Evolutionary conservation across 92 coral and sea anemone species (phyloP).

Genomic region (Nematostella vectensis): DNA sequence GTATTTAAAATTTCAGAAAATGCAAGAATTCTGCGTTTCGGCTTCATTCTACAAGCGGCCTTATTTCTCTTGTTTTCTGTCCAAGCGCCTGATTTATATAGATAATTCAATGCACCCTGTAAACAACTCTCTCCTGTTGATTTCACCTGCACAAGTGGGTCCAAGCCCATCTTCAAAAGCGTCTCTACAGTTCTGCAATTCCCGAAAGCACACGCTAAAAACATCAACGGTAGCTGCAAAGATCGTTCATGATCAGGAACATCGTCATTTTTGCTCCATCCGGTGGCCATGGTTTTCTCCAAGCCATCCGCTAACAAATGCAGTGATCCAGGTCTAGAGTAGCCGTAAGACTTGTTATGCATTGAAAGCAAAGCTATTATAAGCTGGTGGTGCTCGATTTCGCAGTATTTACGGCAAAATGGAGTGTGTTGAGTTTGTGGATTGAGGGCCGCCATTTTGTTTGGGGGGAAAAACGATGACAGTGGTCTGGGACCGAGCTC

Average conservation of each 20-base stretch:
- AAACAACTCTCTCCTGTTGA: conserved; percentile 50
- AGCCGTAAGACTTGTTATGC: conserved; percentile 40
- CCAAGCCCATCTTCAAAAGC: conserved; percentile 45
- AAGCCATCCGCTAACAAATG: conserved; percentile 42
- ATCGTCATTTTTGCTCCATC: conserved; percentile 47
- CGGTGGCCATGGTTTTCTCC: conserved; percentile 28
- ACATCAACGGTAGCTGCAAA: conserved; percentile 39
- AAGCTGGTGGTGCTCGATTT: conserved; percentile 41
- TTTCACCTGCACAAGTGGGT: conserved; percentile 30
- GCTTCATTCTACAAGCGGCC: conserved; percentile 6
- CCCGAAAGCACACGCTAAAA: conserved; percentile 67
- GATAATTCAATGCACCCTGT: conserved; percentile 45
- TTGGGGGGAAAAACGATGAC: background rate
- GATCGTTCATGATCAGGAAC: conserved; percentile 44
- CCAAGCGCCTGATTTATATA: conserved; percentile 37
- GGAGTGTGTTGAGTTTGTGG: too few species aligned
- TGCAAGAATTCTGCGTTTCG: conserved; percentile 6
- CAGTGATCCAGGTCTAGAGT: conserved; percentile 37
- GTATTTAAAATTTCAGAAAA: conserved; percentile 23
- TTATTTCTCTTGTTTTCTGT: conserved; percentile 27
- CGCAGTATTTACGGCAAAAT: conserved; percentile 46
- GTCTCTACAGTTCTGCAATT: conserved; percentile 49
- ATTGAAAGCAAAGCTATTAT: conserved; percentile 52
- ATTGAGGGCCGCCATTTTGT: conserved; percentile 24
- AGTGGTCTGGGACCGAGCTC: too few species aligned